Evolutionary conservation across 2,797 vertebrate species (phyloP).

Genomic region (Acanthurus leucopareius): DNA sequence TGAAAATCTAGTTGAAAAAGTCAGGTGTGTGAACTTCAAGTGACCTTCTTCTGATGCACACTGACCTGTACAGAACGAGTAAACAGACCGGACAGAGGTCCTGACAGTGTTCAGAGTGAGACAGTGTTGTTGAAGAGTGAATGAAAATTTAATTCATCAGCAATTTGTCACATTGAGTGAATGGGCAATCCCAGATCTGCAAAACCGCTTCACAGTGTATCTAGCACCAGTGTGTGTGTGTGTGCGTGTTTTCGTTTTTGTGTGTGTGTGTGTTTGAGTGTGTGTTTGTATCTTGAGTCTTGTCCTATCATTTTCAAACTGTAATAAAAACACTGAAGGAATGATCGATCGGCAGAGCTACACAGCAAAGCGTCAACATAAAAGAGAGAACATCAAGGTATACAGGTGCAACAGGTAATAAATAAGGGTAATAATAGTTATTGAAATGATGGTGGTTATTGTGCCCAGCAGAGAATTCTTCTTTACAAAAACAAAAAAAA

Average conservation of each 20-base stretch:
- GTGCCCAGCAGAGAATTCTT: slow-evolving; percentile 96
- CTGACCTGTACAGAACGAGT: slow-evolving; percentile 52
- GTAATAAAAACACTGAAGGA: slow-evolving; percentile 79
- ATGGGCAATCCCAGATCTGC: slow-evolving; percentile 88
- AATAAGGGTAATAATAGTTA: slow-evolving; percentile 92
- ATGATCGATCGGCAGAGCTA: slow-evolving; percentile 76
- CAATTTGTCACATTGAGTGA: slow-evolving; percentile 84
- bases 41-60: slow-evolving; percentile 51
- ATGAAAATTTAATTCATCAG: slow-evolving; percentile 69
- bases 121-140: slow-evolving; percentile 69
- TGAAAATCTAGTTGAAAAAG: slow-evolving; percentile 54
- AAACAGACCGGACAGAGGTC: slow-evolving; percentile 48
- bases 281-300: slow-evolving; percentile 77
- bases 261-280: slow-evolving; percentile 79
- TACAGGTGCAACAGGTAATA: slow-evolving; percentile 97
- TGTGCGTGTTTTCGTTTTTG: slow-evolving; percentile 87
- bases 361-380: slow-evolving; percentile 89
- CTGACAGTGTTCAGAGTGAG: slow-evolving; percentile 74
- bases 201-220: slow-evolving; percentile 96
- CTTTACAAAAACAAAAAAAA: slow-evolving; percentile 82
- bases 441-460: slow-evolving; percentile 94
- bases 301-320: slow-evolving; percentile 70
- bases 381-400: slow-evolving; percentile 90
- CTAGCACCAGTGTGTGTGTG: slow-evolving; percentile 97
- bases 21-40: slow-evolving; percentile 55